phyloP scores from a whole-genome alignment of 2,888 invertebrate species.

The Eristalinus aeneus region DNA sequence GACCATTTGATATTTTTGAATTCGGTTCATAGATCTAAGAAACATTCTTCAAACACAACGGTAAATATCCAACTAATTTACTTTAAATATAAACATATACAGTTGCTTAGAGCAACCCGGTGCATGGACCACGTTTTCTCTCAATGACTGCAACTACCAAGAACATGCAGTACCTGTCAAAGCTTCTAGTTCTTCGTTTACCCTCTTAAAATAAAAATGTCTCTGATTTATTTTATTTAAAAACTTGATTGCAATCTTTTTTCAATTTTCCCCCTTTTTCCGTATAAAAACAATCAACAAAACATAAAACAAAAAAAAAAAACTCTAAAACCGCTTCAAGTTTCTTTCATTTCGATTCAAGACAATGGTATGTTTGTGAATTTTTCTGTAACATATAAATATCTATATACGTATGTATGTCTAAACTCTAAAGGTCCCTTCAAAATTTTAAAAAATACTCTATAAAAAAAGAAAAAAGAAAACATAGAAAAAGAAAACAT shows the following conservation, averaged over 20 bases:
- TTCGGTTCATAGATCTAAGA: not conserved
- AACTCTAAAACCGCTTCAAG: conserved; percentile 60
- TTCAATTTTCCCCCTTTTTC: conserved; percentile 63
- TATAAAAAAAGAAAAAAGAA: conserved; percentile 25
- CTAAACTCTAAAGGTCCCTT: not conserved
- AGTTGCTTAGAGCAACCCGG: conserved; percentile 66
- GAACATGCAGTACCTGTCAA: conserved; percentile 51
- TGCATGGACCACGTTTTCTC: conserved; percentile 67
- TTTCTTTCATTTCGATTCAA: conserved; percentile 68
- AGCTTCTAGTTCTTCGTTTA: conserved; percentile 55
- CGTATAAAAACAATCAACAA: conserved; percentile 27
- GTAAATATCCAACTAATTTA: conserved; percentile 36
- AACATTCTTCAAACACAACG: not conserved
- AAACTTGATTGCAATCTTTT: conserved; percentile 44
- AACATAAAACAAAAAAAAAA: conserved; percentile 33
- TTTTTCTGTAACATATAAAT: conserved; percentile 30
- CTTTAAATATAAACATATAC: not conserved
- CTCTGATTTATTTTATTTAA: conserved; percentile 18
- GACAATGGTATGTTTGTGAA: conserved; percentile 63
- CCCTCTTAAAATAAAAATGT: conserved; percentile 51
- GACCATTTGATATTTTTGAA: too few relatives aligned
- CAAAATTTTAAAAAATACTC: not conserved
- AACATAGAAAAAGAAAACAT: conserved; percentile 61
- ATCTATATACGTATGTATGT: not conserved
- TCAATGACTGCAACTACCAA: conserved; percentile 35